A percentile compares a stretch with the other conserved stretches of the same genome.
Conservation (phyloP, 2,888 invertebrate species). For the Agrilus biguttatus region DNA sequence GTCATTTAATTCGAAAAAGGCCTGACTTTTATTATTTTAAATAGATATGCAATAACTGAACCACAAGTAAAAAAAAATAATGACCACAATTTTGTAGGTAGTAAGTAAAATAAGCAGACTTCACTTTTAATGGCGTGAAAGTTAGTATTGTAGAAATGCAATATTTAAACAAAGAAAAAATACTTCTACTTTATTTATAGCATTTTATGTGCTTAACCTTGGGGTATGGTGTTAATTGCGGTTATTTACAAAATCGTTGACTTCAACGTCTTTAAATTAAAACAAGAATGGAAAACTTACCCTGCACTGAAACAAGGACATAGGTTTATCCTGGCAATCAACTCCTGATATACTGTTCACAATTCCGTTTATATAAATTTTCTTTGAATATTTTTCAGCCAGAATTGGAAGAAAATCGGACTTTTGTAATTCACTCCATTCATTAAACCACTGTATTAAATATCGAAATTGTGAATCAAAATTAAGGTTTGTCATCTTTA, state of each 20-base stretch:
- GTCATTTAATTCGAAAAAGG: no score
- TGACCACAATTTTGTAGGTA: no score
- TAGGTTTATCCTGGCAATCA: constrained; percentile 58
- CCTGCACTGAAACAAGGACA: constrained; percentile 70
- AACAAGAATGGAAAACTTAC: constrained; percentile 32
- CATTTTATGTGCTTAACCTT: background rate
- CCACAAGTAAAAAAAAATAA: no score
- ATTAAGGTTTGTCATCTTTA: constrained; percentile 31
- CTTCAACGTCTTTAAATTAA: background rate
- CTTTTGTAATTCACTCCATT: constrained; percentile 78
- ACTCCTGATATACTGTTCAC: constrained; percentile 52
- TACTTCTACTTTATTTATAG: background rate
- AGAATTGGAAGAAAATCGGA: constrained; percentile 70
- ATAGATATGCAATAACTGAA: no score
- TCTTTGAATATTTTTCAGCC: constrained; percentile 46
- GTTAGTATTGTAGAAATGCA: background rate
- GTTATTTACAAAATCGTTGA: background rate
- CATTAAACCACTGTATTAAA: constrained; percentile 73
- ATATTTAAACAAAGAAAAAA: background rate
- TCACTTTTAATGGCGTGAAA: no score
- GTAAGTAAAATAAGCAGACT: no score
- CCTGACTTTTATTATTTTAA: no score
- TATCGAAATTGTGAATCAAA: constrained; percentile 67
- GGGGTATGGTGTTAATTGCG: no score
- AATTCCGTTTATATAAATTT: constrained; percentile 57